Evolutionary conservation across 2,888 invertebrate genomes (phyloP).

Genomic region (Leistus spinibarbis): DNA sequence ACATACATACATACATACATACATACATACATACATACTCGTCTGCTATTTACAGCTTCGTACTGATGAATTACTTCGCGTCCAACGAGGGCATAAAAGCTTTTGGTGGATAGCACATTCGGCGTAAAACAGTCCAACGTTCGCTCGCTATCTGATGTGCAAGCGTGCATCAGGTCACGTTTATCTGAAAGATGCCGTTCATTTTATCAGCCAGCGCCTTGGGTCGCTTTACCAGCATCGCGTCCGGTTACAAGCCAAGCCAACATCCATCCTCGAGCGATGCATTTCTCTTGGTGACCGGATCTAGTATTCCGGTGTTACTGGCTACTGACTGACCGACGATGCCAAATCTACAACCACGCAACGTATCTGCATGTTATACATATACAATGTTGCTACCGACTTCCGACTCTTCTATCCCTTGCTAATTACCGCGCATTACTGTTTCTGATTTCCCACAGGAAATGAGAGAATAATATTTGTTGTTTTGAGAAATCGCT

Average conservation of each 20-base stretch:
- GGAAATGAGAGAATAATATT: constrained; percentile 46
- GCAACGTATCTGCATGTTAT: constrained; percentile 24
- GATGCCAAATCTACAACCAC: constrained; percentile 5
- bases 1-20: neutral
- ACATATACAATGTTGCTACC: neutral
- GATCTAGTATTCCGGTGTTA: neutral
- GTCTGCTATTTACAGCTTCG: neutral
- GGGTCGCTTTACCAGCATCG: constrained; percentile 12
- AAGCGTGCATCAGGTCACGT: constrained; percentile 1
- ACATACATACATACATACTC: constrained; percentile 20
- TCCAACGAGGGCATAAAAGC: neutral
- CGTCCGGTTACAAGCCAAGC: constrained; percentile 17
- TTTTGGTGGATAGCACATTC: neutral
- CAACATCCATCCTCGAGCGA: neutral
- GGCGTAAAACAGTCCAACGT: neutral
- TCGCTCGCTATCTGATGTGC: constrained; percentile 4
- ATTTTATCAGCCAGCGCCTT: constrained; percentile 32
- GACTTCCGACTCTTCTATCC: constrained; percentile 17
- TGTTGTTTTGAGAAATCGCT: constrained; percentile 39
- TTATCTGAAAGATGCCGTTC: constrained; percentile 37
- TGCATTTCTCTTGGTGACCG: constrained; percentile 20
- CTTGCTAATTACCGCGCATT: constrained; percentile 48
- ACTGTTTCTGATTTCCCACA: constrained; percentile 49
- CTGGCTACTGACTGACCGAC: neutral
- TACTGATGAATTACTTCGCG: constrained; percentile 18